Base-by-base conservation (phyloP, 2,888 invertebrate genomes). In the Sycophila texana region DNA sequence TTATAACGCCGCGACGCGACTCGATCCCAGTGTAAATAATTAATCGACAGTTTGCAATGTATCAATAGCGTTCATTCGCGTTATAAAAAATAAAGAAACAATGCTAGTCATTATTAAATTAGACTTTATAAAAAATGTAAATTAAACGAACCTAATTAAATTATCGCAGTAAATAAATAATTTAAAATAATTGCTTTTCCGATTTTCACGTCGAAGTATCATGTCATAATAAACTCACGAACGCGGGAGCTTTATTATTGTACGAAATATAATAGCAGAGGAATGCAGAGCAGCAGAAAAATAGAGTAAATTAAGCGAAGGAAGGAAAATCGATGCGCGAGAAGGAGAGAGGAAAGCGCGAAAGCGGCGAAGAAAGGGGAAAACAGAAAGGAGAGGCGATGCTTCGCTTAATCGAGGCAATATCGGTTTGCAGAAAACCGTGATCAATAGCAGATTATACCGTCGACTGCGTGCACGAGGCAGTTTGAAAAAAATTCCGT, bases 391-490 rank as follows among this genome's bases (percentile, higher is more conserved):
- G 22, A 60, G 12, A 75, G 74, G 80, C 83, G 74, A 82, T 84
- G 81, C 80, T 77, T 71, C 81, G 83, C 79, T 83, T 84, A 81
- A 85, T 85, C 84, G 85, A 83, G 78, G 82, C 81, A 83, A 83
- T 86, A 86, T 86, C 84, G 84, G 84, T 87, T 85, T 85, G 84
- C 82, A 82, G 82, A 85, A 84, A 84, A 86, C 85, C 86, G 88
- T 88, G 87, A 89, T 90, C 88, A 87, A 88, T 87, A 88, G 87
- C 85, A 88, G 89, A 89, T 90, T 89, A 89, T 88, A 86, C 85
- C 87, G 88, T 89, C 88, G 88, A 87, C 88, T 87, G 86, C 30
- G 70, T 60, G 68, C 85, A 85, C 84, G 84, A 85, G 86, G 87
- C 86, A 87, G 87, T 88, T 88, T 84, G 39, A 39, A 87, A 89